Conservation (phyloP, 2,888 invertebrate species). For the Caenorhabditis macrosperma region DNA sequence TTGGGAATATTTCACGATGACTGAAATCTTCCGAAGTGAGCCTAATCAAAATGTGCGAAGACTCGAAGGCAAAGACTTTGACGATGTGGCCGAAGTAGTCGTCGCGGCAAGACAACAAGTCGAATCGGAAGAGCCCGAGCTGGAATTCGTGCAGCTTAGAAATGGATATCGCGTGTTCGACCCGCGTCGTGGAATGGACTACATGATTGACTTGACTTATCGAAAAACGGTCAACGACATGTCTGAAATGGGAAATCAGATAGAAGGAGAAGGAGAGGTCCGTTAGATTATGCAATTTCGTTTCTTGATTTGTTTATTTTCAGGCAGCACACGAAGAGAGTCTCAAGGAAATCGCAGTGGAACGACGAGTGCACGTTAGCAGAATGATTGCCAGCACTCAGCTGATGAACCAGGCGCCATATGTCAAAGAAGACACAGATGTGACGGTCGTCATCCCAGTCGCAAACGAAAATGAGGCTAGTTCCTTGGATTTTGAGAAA, state of each 20-base stretch:
- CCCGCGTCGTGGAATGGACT: constrained; percentile 90
- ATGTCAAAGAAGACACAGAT: constrained; percentile 93
- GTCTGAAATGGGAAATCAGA: constrained; percentile 20
- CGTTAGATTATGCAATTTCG: background rate
- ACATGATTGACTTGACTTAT: constrained; percentile 85
- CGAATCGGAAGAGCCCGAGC: constrained; percentile 62
- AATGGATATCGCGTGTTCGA: constrained; percentile 84
- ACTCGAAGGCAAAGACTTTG: constrained; percentile 81
- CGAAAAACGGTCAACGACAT: constrained; percentile 53
- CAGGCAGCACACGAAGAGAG: constrained; percentile 50
- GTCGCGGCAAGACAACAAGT: constrained; percentile 60
- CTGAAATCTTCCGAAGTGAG: constrained; percentile 89
- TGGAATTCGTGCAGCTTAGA: constrained; percentile 75
- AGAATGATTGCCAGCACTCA: constrained; percentile 91
- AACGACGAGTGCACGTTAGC: constrained; percentile 86
- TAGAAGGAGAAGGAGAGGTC: constrained; percentile 48
- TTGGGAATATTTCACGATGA: constrained; percentile 91
- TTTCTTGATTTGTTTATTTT: constrained; percentile 7
- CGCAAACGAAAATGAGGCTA: constrained; percentile 61
- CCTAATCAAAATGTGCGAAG: constrained; percentile 87
- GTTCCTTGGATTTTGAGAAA: background rate
- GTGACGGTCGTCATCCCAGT: constrained; percentile 88
- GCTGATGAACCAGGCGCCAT: constrained; percentile 88
- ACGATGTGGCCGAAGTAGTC: constrained; percentile 85
- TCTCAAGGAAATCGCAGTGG: constrained; percentile 54